phyloP scores from a whole-genome alignment of 2,113 vertebrate genomes.

The Tursiops truncatus region DNA sequence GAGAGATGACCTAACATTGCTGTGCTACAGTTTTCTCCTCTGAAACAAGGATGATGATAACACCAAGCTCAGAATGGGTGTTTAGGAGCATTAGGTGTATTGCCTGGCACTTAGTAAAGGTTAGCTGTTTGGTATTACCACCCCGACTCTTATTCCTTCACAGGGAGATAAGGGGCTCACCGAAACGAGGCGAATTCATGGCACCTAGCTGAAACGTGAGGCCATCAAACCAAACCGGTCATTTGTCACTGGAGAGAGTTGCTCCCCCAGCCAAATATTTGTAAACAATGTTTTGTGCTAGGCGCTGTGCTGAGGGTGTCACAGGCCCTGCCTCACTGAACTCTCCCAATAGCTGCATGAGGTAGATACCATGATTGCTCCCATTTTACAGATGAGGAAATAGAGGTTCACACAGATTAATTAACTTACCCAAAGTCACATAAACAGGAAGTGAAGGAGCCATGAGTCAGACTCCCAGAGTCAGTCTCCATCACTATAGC shows the following conservation, averaged over 20 bases:
- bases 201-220: not conserved
- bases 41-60: not conserved
- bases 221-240: not conserved
- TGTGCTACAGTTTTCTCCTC: not conserved
- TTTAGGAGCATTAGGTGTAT: not conserved
- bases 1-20: not conserved
- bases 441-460: not conserved
- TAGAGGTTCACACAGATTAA: not conserved
- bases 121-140: not conserved
- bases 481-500: not conserved
- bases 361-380: accelerated
- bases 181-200: not conserved
- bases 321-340: not conserved
- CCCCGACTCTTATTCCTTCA: not conserved
- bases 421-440: not conserved
- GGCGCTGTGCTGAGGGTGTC: not conserved
- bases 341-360: not conserved
- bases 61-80: not conserved
- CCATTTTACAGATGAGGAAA: not conserved
- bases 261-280: not conserved
- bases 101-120: not conserved
- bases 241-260: not conserved
- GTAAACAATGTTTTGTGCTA: not conserved
- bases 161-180: not conserved
- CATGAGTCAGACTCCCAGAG: not conserved